A percentile compares a stretch with the other conserved stretches of the same genome.
phyloP scores from a whole-genome alignment of 2,888 invertebrate species.

The Teinopalpus imperialis region DNA sequence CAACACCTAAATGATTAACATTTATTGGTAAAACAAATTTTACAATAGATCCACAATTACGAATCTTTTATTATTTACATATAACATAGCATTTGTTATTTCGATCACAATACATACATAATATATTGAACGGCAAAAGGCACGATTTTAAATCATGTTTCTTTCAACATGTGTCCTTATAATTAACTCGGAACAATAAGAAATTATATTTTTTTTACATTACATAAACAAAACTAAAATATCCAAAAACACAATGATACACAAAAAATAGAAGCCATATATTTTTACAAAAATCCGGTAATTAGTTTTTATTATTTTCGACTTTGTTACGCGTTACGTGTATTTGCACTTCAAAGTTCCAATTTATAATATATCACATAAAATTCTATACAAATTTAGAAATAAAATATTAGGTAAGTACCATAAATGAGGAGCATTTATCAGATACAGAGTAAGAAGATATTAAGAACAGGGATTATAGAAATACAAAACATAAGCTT shows the following conservation, averaged over 20 bases:
- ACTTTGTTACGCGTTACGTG: not conserved
- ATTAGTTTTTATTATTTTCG: no score
- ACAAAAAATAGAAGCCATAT: constrained; percentile 7
- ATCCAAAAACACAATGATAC: no score
- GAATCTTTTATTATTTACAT: constrained; percentile 17
- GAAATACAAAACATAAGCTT: no score
- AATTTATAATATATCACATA: no score
- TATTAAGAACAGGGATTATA: no score
- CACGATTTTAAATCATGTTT: constrained; percentile 24
- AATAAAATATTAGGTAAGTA: no score
- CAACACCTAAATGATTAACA: constrained; percentile 40
- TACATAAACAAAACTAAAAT: no score
- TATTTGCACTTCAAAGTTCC: no score
- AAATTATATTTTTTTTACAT: constrained; percentile 24
- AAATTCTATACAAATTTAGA: no score
- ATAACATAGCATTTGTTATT: constrained; percentile 15
- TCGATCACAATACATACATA: constrained; percentile 13
- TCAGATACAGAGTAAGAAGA: no score
- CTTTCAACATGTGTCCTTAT: constrained; percentile 17
- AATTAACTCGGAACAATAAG: constrained; percentile 15
- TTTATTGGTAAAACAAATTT: constrained; percentile 68
- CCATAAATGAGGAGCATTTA: no score
- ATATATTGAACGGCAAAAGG: constrained; percentile 27
- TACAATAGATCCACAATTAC: constrained; percentile 45
- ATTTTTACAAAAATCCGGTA: not conserved